Percentiles rank a stretch among this genome's conserved stretches.
These are phyloP conservation scores for Hofmannophila pseudospretella DNA, from an alignment of 2,888 invertebrate species.

Conservation along the genomic window DNA sequence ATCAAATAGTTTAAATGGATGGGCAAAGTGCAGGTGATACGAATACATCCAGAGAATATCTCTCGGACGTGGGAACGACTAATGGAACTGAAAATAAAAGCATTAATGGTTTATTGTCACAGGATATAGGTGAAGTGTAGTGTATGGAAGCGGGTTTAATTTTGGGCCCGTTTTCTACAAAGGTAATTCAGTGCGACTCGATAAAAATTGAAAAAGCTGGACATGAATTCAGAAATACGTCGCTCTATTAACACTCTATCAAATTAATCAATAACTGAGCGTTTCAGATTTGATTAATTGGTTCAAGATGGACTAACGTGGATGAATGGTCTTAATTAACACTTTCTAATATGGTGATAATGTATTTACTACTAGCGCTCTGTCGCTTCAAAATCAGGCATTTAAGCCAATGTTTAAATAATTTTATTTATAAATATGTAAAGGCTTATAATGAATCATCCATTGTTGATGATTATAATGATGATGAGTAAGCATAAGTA, in stretches of 20 bases:
- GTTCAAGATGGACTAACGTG: neutral
- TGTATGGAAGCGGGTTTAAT: neutral
- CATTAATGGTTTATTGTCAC: constrained; percentile 5
- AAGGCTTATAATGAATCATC: no score
- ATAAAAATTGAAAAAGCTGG: constrained; percentile 1
- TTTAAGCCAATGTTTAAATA: no score
- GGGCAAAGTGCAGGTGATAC: constrained; percentile 21
- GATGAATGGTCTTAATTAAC: neutral
- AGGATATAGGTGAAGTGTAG: constrained; percentile 1
- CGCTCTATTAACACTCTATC: no score
- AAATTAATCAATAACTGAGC: no score
- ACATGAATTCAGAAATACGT: neutral
- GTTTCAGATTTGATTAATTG: no score
- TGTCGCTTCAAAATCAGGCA: no score
- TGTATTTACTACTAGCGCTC: no score
- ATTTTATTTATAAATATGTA: no score
- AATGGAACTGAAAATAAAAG: constrained; percentile 40
- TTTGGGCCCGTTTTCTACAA: constrained; percentile 1
- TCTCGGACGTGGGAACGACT: constrained; percentile 22
- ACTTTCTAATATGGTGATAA: no score
- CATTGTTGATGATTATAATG: no score
- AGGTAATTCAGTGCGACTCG: neutral
- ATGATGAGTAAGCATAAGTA: no score
- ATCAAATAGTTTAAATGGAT: constrained; percentile 24
- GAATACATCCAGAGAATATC: constrained; percentile 15